Conservation (phyloP, 2,113 vertebrate species). For the Sarotherodon lohbergeri region DNA sequence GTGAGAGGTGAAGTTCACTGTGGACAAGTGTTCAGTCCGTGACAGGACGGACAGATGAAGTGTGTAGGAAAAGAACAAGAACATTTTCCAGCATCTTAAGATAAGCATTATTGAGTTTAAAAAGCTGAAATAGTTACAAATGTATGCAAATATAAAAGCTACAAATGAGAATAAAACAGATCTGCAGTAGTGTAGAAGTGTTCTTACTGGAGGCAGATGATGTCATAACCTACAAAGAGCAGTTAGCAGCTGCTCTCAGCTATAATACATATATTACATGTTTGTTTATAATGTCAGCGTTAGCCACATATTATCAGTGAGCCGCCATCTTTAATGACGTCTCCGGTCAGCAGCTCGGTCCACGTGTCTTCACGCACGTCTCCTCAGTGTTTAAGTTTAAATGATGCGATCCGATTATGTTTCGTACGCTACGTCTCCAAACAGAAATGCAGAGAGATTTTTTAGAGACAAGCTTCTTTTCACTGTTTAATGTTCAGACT, state of each 20-base stretch:
- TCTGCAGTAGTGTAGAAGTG: background rate
- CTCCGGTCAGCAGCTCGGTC: background rate
- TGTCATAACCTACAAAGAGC: background rate
- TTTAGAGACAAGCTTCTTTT: background rate
- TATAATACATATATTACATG: accelerated
- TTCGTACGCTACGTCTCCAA: background rate
- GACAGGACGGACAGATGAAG: background rate
- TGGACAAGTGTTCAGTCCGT: background rate
- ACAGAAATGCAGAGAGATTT: background rate
- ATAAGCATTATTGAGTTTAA: background rate
- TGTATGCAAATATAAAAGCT: background rate
- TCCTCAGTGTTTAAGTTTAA: background rate
- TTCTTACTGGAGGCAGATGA: background rate
- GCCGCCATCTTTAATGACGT: background rate
- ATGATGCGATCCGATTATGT: background rate
- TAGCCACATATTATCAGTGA: background rate
- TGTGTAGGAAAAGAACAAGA: background rate
- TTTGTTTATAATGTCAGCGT: background rate
- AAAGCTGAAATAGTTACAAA: background rate
- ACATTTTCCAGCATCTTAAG: background rate
- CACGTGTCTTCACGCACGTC: background rate
- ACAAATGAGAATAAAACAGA: background rate
- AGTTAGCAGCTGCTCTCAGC: background rate
- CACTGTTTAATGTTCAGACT: background rate
- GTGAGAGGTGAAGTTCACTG: background rate